Evolutionary conservation across 2,888 invertebrate species (phyloP).

Genomic region (Timandra comae): DNA sequence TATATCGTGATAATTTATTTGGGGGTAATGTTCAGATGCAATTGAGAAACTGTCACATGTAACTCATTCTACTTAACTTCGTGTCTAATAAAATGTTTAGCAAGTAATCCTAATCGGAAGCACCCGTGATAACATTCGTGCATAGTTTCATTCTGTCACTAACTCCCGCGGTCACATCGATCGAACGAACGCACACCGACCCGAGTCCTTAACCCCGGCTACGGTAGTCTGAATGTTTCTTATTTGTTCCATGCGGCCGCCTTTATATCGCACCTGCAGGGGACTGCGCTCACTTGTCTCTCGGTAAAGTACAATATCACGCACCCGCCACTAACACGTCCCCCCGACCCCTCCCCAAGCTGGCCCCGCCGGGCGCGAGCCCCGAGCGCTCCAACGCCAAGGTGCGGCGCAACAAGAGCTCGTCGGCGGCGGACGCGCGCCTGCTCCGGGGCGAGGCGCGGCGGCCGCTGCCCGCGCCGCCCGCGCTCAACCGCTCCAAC

Average conservation of each 20-base stretch:
- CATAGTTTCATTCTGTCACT: slow-evolving; percentile 16
- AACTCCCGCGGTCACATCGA: slow-evolving; percentile 13
- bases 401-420: slow-evolving; percentile 71
- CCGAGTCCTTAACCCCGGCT: slow-evolving; percentile 20
- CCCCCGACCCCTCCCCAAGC: slow-evolving; percentile 62
- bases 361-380: slow-evolving; percentile 24
- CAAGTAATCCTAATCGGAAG: no score
- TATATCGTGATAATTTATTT: slow-evolving; percentile 27
- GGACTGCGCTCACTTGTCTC: slow-evolving; percentile 80
- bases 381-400: slow-evolving; percentile 52
- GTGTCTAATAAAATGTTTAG: slow-evolving; percentile 9
- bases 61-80: slow-evolving; percentile 13
- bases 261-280: slow-evolving; percentile 78
- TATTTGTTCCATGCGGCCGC: slow-evolving; percentile 78
- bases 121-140: slow-evolving; percentile 20
- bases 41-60: slow-evolving; percentile 16
- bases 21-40: slow-evolving; percentile 22
- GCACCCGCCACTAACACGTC: slow-evolving; percentile 75
- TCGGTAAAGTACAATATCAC: slow-evolving; percentile 84
- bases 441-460: slow-evolving; percentile 46
- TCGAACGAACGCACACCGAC: slow-evolving; percentile 8
- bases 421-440: slow-evolving; percentile 63
- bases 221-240: slow-evolving; percentile 61
- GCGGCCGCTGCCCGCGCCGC: slow-evolving; percentile 43
- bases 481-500: slow-evolving; percentile 68